These are phyloP conservation scores for Drosophila kikkawai DNA, from an alignment of 1,140 invertebrate species.

Conservation along the genomic window DNA sequence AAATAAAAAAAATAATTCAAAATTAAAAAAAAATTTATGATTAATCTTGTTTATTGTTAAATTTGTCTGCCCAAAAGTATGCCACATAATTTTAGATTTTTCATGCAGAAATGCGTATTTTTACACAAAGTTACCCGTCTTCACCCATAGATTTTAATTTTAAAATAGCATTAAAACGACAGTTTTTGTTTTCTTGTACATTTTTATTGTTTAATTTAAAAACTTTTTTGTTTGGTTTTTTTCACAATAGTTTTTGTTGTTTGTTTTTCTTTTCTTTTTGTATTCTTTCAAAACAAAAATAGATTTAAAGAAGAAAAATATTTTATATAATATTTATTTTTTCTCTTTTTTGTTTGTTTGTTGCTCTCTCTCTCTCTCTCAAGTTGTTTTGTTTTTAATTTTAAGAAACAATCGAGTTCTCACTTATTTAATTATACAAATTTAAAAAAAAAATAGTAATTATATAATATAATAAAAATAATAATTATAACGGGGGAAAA, in stretches of 20 bases:
- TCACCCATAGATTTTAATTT: too few species aligned
- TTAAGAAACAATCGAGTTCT: conserved; percentile 78
- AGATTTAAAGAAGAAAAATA: conserved; percentile 73
- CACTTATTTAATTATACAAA: conserved; percentile 81
- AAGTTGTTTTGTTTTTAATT: conserved; percentile 56
- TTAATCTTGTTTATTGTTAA: too few species aligned
- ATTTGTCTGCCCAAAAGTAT: too few species aligned
- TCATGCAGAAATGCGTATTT: too few species aligned
- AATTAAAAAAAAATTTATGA: too few species aligned
- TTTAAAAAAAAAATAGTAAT: conserved; percentile 80
- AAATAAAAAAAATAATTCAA: too few species aligned
- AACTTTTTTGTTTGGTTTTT: conserved; percentile 80
- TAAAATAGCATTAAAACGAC: background rate
- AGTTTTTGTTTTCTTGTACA: conserved; percentile 68
- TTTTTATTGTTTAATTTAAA: conserved; percentile 82
- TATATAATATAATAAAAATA: conserved; percentile 83
- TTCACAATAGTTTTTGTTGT: conserved; percentile 73
- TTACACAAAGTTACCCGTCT: too few species aligned
- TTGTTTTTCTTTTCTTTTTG: conserved; percentile 30
- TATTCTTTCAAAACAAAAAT: conserved; percentile 75
- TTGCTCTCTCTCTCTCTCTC: conserved; percentile 59
- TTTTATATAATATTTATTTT: conserved; percentile 75
- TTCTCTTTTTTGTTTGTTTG: conserved; percentile 54
- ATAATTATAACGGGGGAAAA: conserved; percentile 79
- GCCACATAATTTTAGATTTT: too few species aligned